A percentile compares a stretch with the other conserved stretches of the same genome.
Evolutionary conservation across 2,797 vertebrate species (phyloP).

Genomic region (Ceyx erithaca): DNA sequence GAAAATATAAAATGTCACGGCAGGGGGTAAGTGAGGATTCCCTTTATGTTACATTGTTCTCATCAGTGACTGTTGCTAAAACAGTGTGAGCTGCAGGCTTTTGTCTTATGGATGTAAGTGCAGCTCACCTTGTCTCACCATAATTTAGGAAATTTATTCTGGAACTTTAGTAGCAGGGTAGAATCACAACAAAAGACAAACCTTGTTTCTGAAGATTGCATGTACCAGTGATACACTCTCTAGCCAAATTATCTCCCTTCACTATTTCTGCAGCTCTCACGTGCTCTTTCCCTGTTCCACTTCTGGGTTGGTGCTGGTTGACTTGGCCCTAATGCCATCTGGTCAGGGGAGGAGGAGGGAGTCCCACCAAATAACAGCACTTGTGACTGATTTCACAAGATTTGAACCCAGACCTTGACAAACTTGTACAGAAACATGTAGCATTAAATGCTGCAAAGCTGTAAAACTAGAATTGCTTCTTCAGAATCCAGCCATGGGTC

Average conservation of each 20-base stretch:
- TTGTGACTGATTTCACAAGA: background rate
- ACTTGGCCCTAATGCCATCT: background rate
- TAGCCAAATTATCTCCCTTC: background rate
- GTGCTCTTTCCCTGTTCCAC: rapidly evolving
- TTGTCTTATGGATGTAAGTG: background rate
- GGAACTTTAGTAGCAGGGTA: background rate
- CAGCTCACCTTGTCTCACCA: background rate
- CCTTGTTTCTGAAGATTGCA: background rate
- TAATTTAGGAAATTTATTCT: no score
- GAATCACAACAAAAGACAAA: background rate
- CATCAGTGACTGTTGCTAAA: background rate
- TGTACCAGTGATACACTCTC: background rate
- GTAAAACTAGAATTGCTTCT: background rate
- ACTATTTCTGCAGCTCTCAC: background rate
- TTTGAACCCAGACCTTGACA: background rate
- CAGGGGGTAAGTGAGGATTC: background rate
- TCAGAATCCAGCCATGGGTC: background rate
- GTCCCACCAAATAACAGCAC: background rate
- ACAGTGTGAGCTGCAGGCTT: background rate
- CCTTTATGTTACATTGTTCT: background rate
- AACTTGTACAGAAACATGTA: background rate
- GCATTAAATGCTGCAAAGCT: background rate
- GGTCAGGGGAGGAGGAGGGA: background rate
- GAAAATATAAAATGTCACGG: background rate
- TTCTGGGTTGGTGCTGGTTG: background rate